Evolutionary conservation across 53 echinoderm and acorn worm genomes (phyloP).

Genomic region (Temnopleurus reevesii): DNA sequence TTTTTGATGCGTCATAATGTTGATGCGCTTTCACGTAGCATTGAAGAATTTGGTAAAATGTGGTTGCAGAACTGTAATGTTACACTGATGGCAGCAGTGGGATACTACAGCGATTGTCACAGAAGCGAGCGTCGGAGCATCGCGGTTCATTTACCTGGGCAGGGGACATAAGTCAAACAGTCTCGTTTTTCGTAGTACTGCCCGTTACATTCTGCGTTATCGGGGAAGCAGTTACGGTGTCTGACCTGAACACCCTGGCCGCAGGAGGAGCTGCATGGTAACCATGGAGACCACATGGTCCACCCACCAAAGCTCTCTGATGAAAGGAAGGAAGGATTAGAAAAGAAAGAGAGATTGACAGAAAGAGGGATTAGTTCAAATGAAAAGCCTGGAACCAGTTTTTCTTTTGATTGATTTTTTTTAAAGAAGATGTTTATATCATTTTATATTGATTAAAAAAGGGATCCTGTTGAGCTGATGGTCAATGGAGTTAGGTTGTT

Average conservation of each 20-base stretch:
- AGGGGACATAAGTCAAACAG: conserved; percentile 68
- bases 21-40: no score
- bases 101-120: no score
- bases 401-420: background rate
- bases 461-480: no score
- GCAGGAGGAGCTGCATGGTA: conserved; percentile 91
- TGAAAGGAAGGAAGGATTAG: conserved; percentile 31
- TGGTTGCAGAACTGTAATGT: no score
- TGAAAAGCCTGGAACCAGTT: background rate
- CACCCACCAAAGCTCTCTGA: conserved; percentile 93
- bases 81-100: no score
- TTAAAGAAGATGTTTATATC: no score
- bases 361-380: conserved; percentile 35
- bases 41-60: no score
- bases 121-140: background rate
- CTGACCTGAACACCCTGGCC: conserved; percentile 86
- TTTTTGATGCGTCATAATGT: no score
- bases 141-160: conserved; percentile 79
- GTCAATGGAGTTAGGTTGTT: no score
- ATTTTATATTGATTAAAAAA: no score
- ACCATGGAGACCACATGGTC: conserved; percentile 98
- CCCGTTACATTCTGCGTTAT: conserved; percentile 82
- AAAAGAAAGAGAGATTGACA: conserved; percentile 30
- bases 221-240: conserved; percentile 92
- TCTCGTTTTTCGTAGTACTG: conserved; percentile 80